A percentile compares a stretch with the other conserved stretches of the same genome.
These are phyloP conservation scores for Sarcophaga subvicina DNA, from an alignment of 2,888 invertebrate species.

Conservation along the genomic window DNA sequence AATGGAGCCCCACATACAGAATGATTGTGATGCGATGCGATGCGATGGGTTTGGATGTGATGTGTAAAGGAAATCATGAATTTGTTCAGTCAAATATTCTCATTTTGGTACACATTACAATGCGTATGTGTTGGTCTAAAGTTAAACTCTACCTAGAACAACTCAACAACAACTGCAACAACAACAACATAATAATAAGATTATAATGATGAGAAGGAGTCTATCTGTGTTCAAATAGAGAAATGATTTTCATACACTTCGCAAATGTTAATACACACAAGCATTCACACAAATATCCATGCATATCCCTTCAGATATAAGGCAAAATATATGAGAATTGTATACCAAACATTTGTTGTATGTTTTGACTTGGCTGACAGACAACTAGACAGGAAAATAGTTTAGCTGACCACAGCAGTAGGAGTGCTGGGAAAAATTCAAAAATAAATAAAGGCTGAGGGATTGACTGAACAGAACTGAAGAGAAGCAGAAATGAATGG, in stretches of 20 bases:
- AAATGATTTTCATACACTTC: too few relatives aligned
- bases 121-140: constrained; percentile 15
- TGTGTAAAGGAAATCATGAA: constrained; percentile 63
- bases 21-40: background rate
- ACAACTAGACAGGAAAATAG: constrained; percentile 68
- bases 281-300: constrained; percentile 30
- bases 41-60: constrained; percentile 7
- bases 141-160: background rate
- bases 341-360: constrained; percentile 38
- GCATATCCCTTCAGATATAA: background rate
- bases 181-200: constrained; percentile 45
- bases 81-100: constrained; percentile 63
- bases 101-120: background rate
- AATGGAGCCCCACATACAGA: constrained; percentile 22
- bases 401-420: constrained; percentile 69
- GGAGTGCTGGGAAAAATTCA: background rate
- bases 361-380: constrained; percentile 67
- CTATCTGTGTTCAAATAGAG: too few relatives aligned
- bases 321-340: constrained; percentile 8
- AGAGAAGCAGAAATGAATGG: background rate
- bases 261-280: background rate
- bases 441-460: too few relatives aligned
- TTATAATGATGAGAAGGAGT: constrained; percentile 45
- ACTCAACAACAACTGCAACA: constrained; percentile 6
- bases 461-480: background rate